Percentiles rank a stretch among this genome's conserved stretches.
Evolutionary conservation across 2,888 invertebrate genomes (phyloP).

Genomic region (Allacma fusca): DNA sequence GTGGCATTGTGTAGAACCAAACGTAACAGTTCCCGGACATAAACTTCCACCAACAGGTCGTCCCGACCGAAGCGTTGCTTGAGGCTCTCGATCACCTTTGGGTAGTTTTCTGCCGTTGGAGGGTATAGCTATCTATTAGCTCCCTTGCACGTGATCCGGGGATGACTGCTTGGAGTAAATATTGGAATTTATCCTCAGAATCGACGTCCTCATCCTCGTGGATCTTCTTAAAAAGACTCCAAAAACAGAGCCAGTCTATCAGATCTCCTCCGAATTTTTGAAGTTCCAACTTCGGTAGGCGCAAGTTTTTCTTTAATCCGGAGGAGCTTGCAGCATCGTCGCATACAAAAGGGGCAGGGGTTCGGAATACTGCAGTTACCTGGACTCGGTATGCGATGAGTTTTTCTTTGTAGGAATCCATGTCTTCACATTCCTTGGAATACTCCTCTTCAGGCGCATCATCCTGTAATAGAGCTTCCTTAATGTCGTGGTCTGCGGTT

Average conservation of each 20-base stretch:
- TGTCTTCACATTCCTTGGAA: not conserved
- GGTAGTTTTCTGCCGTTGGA: slow-evolving; percentile 32
- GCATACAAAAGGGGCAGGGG: not conserved
- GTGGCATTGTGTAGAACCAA: slow-evolving; percentile 12
- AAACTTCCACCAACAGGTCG: slow-evolving; percentile 27
- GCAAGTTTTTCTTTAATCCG: not conserved
- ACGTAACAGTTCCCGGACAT: slow-evolving; percentile 36
- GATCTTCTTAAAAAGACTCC: slow-evolving; percentile 35
- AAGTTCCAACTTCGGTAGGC: slow-evolving; percentile 7
- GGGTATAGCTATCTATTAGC: slow-evolving; percentile 33
- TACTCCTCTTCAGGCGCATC: too few species aligned
- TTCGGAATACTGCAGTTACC: not conserved
- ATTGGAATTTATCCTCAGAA: slow-evolving; percentile 39
- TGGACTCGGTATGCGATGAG: not conserved
- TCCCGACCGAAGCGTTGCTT: slow-evolving; percentile 35
- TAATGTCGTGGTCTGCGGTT: too few species aligned
- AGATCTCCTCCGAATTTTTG: slow-evolving; percentile 25
- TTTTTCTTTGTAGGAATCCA: not conserved
- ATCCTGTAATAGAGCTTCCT: too few species aligned
- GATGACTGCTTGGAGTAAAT: slow-evolving; percentile 23
- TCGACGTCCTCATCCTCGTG: slow-evolving; percentile 38
- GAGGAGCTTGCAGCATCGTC: not conserved
- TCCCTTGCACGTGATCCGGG: slow-evolving; percentile 26
- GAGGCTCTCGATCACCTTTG: slow-evolving; percentile 34
- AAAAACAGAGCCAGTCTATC: slow-evolving; percentile 29